Evolutionary conservation across 2,113 vertebrate genomes (phyloP).

Genomic region (Sphaerodactylus townsendi): DNA sequence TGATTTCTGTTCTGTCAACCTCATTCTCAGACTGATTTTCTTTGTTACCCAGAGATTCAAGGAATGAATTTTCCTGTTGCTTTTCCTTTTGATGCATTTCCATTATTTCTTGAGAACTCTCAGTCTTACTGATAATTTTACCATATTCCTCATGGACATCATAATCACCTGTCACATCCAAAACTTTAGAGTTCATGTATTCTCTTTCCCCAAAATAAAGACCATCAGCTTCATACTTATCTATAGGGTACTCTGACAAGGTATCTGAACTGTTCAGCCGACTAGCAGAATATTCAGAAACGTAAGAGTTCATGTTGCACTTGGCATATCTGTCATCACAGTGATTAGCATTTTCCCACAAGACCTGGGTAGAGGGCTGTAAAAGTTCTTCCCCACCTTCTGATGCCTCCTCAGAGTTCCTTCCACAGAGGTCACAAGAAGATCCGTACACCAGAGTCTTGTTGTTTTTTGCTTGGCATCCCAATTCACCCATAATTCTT

Average conservation of each 20-base stretch:
- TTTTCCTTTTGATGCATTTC: conserved; percentile 25
- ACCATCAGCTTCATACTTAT: conserved; percentile 1
- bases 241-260: conserved; percentile 17
- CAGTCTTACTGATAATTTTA: conserved; percentile 21
- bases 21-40: conserved; percentile 21
- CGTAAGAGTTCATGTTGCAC: neutral
- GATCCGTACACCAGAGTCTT: neutral
- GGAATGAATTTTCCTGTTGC: neutral
- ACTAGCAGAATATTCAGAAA: conserved; percentile 12
- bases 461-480: neutral
- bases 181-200: conserved; percentile 33
- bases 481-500: neutral
- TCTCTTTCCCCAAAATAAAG: conserved; percentile 33
- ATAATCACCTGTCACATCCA: conserved; percentile 7
- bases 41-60: neutral
- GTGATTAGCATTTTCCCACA: conserved; percentile 18
- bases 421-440: neutral
- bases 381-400: neutral
- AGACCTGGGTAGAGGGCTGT: conserved; percentile 10
- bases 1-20: neutral
- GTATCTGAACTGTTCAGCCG: neutral
- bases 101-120: neutral
- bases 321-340: conserved; percentile 13
- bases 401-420: neutral
- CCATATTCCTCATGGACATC: conserved; percentile 29